Percentiles rank a stretch among this genome's conserved stretches.
Evolutionary conservation across 2,888 invertebrate species (phyloP).

Genomic region (Pollenia labialis): DNA sequence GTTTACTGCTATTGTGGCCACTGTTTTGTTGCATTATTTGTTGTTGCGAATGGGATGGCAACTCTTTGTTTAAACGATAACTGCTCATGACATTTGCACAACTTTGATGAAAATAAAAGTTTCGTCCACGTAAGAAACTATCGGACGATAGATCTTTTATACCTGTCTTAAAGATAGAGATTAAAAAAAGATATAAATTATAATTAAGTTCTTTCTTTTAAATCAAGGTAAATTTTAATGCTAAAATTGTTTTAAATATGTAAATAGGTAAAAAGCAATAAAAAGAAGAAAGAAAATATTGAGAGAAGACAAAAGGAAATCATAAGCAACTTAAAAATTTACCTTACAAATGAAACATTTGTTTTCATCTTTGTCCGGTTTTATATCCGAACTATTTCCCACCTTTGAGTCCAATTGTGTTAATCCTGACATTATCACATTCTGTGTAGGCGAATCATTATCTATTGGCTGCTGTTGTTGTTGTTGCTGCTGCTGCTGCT

Average conservation of each 20-base stretch:
- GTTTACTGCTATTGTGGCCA: constrained; percentile 63
- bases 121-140: constrained; percentile 83
- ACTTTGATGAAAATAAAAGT: constrained; percentile 83
- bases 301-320: constrained; percentile 45
- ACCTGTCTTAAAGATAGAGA: constrained; percentile 81
- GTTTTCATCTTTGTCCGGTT: constrained; percentile 85
- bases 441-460: constrained; percentile 64
- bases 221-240: too few relatives aligned
- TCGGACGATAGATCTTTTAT: constrained; percentile 84
- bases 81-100: constrained; percentile 84
- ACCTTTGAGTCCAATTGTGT: constrained; percentile 84
- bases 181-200: constrained; percentile 6
- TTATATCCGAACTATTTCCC: constrained; percentile 84
- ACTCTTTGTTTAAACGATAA: constrained; percentile 82
- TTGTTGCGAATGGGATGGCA: constrained; percentile 81
- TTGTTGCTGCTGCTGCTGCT: constrained; percentile 82
- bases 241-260: too few relatives aligned
- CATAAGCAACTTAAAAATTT: constrained; percentile 83
- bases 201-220: neutral
- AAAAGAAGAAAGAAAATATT: neutral
- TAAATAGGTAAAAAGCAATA: too few relatives aligned
- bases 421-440: constrained; percentile 78
- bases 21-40: constrained; percentile 75
- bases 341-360: constrained; percentile 92
- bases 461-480: constrained; percentile 71